Evolutionary conservation across 2,797 vertebrate genomes (phyloP).

Genomic region (Erithacus rubecula): DNA sequence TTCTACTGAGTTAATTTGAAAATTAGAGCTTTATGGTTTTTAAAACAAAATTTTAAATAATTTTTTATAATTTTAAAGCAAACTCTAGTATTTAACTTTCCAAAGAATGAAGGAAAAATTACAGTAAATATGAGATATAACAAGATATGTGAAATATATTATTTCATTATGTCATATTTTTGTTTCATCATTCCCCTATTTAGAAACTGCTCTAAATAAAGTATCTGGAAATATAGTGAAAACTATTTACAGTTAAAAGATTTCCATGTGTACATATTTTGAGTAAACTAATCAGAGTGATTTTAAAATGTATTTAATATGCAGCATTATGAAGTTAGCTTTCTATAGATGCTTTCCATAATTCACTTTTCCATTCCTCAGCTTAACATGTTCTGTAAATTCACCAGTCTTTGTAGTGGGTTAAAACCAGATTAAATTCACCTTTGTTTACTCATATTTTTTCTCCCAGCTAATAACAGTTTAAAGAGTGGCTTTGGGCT

Average conservation of each 20-base stretch:
- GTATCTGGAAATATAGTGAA: background rate
- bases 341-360: background rate
- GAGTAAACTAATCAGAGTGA: background rate
- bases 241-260: background rate
- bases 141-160: slow-evolving; percentile 21
- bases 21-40: slow-evolving; percentile 55
- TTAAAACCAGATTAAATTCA: background rate
- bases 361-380: background rate
- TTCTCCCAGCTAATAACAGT: background rate
- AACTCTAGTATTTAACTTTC: slow-evolving; percentile 49
- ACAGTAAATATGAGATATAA: slow-evolving; percentile 27
- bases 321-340: background rate
- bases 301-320: background rate
- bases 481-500: background rate
- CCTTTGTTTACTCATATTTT: background rate
- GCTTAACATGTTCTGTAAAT: background rate
- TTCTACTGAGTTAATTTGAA: slow-evolving; percentile 50
- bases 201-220: slow-evolving; percentile 5
- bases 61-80: slow-evolving; percentile 53
- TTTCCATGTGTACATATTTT: background rate
- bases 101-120: slow-evolving; percentile 22
- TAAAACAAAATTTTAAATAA: slow-evolving; percentile 56
- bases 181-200: background rate
- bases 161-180: slow-evolving; percentile 35
- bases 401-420: background rate